Conservation (phyloP, 2,888 invertebrate species). For the Ectemnius continuus region DNA sequence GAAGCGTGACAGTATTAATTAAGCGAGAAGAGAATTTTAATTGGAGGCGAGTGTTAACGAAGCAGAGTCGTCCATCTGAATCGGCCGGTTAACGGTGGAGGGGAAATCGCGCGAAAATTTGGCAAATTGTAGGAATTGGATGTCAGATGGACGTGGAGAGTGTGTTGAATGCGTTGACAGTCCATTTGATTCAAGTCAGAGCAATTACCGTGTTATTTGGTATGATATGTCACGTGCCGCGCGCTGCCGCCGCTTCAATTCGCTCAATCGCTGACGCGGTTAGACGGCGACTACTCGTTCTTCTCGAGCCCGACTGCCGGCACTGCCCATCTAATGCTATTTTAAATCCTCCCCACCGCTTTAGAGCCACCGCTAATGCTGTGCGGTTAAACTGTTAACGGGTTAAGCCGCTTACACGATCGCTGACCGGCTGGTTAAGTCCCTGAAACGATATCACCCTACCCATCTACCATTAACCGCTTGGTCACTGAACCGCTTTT, state of each 20-base stretch:
- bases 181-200: slow-evolving; percentile 11
- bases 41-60: too few relatives aligned
- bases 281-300: slow-evolving; percentile 44
- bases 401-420: slow-evolving; percentile 38
- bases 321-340: slow-evolving; percentile 50
- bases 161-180: slow-evolving; percentile 4
- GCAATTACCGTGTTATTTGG: slow-evolving; percentile 49
- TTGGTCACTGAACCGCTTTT: slow-evolving; percentile 38
- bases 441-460: slow-evolving; percentile 15
- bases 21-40: too few relatives aligned
- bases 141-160: too few relatives aligned
- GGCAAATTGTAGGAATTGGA: too few relatives aligned
- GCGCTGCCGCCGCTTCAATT: slow-evolving; percentile 46
- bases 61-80: too few relatives aligned
- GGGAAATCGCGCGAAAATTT: too few relatives aligned
- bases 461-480: slow-evolving; percentile 7
- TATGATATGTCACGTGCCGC: slow-evolving; percentile 60
- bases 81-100: too few relatives aligned
- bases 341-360: slow-evolving; percentile 47
- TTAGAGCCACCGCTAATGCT: slow-evolving; percentile 33
- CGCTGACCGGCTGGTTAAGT: slow-evolving; percentile 24
- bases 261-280: slow-evolving; percentile 44
- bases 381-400: slow-evolving; percentile 40
- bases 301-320: slow-evolving; percentile 42
- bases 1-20: too few relatives aligned